phyloP scores from a whole-genome alignment of 2,113 vertebrate genomes.

The Sinocyclocheilus rhinocerous region DNA sequence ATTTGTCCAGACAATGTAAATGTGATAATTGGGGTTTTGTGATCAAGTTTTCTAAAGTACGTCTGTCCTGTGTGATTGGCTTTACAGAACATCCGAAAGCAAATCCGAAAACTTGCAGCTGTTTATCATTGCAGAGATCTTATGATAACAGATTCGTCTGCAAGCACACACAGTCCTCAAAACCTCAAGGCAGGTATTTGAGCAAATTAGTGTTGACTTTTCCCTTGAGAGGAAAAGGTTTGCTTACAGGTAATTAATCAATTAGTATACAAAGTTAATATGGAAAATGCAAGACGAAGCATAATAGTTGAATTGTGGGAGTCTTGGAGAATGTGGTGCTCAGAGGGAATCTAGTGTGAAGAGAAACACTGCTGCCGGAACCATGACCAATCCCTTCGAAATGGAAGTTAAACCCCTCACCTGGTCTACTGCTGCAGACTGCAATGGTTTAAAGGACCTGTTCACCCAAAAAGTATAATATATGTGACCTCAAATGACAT shows the following conservation, averaged over 20 bases:
- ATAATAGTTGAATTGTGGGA: not conserved
- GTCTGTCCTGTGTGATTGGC: not conserved
- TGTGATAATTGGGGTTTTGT: constrained; percentile 34
- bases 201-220: constrained; percentile 30
- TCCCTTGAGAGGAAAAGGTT: not conserved
- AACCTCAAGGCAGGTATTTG: constrained; percentile 19
- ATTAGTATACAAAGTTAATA: constrained; percentile 36
- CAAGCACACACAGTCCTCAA: constrained; percentile 19
- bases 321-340: not conserved
- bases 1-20: constrained; percentile 37
- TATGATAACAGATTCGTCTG: constrained; percentile 13
- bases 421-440: not conserved
- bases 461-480: not conserved
- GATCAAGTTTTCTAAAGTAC: constrained; percentile 8
- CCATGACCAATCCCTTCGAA: constrained; percentile 16
- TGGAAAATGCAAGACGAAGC: constrained; percentile 1
- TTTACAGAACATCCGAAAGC: constrained; percentile 21
- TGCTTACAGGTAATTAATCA: constrained; percentile 37
- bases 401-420: not conserved
- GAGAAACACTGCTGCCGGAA: not conserved
- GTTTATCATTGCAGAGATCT: constrained; percentile 33
- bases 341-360: not conserved
- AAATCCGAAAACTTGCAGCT: not conserved
- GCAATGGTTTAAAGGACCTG: not conserved
- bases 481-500: not conserved